Percentiles rank a stretch among this genome's conserved stretches.
These are phyloP conservation scores for Siniperca scherzeri DNA, from an alignment of 2,797 vertebrate species.

Conservation along the genomic window DNA sequence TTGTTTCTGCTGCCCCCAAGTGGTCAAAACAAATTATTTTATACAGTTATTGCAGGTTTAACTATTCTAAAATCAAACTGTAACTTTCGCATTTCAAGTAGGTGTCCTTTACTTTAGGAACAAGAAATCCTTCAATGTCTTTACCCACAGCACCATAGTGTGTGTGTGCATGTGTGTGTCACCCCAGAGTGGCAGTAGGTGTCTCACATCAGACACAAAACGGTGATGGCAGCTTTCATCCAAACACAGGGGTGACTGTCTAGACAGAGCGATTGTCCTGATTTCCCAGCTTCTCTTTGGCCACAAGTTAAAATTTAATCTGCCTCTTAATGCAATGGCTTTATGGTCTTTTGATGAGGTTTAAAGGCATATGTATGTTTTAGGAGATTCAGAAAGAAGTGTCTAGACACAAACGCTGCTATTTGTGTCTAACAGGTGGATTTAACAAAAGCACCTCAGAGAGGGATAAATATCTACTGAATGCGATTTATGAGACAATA, in stretches of 20 bases:
- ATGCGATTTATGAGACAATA: conserved; percentile 22
- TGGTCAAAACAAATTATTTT: not conserved
- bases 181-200: conserved; percentile 18
- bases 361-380: conserved; percentile 36
- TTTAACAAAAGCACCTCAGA: conserved; percentile 10
- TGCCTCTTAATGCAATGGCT: conserved; percentile 17
- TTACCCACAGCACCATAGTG: not conserved
- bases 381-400: conserved; percentile 21
- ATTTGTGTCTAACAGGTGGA: conserved; percentile 22
- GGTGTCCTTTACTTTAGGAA: not conserved
- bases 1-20: not conserved
- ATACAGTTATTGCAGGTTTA: not conserved
- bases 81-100: not conserved
- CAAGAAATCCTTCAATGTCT: not conserved
- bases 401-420: conserved; percentile 2
- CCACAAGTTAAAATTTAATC: conserved; percentile 22
- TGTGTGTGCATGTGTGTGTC: not conserved
- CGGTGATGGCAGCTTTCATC: conserved; percentile 26
- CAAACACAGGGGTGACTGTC: conserved; percentile 53
- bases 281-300: conserved; percentile 12
- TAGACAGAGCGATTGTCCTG: conserved; percentile 5
- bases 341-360: conserved; percentile 34
- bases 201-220: conserved; percentile 24
- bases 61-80: not conserved
- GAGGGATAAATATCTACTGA: conserved; percentile 16